Evolutionary conservation across 64 coral and sea anemone species (phyloP).

Genomic region (Stichodactyla mertensii): DNA sequence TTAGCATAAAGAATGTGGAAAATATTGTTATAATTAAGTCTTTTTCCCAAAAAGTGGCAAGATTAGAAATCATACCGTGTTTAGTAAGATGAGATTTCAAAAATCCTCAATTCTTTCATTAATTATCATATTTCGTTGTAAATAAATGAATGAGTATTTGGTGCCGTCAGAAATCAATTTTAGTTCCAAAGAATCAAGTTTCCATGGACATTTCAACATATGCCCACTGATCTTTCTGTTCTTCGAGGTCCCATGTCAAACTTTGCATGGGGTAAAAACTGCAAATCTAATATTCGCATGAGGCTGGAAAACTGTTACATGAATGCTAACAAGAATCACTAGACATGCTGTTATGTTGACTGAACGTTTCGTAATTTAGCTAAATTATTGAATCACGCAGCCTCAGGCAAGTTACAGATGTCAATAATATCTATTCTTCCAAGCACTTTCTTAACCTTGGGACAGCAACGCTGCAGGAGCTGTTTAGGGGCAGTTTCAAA

Average conservation of each 20-base stretch:
- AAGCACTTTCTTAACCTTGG: neutral
- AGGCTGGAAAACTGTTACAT: neutral
- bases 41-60: too few species aligned
- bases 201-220: neutral
- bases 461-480: neutral
- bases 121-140: too few species aligned
- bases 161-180: neutral
- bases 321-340: neutral
- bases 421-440: neutral
- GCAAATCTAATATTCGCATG: constrained; percentile 1
- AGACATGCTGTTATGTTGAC: neutral
- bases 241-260: constrained; percentile 1
- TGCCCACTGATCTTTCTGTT: neutral
- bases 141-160: neutral
- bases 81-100: too few species aligned
- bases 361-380: neutral
- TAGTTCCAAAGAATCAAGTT: neutral
- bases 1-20: too few species aligned
- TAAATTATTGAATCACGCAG: neutral
- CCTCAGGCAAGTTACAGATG: neutral
- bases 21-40: too few species aligned
- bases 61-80: too few species aligned
- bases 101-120: too few species aligned
- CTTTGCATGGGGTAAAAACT: constrained; percentile 16
- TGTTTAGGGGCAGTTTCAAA: too few species aligned